Evolutionary conservation across 2,797 vertebrate genomes (phyloP), one percentile per base, ranked within the genome.

Genomic region (Epinephelus awoara): DNA sequence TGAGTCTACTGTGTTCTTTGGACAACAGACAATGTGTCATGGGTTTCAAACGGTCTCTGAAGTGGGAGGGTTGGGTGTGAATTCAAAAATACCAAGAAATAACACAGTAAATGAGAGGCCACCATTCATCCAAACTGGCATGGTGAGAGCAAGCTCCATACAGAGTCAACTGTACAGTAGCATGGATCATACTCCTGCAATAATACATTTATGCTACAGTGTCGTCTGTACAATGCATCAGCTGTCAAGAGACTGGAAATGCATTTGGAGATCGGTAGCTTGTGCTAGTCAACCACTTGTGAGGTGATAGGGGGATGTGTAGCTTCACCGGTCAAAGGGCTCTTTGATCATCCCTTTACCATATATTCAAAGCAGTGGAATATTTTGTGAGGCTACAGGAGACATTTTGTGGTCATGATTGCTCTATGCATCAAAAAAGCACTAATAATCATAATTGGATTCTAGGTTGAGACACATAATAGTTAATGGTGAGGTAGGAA

Each of bases 401-500:
- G 72, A 87, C 79, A 80, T 86, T 89, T 70, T 85, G 88, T 72
- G 83, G 84, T 88, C 70, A 79, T 27, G 67, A 86, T 83, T 80
- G 57, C 74, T 57, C 75, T 44, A 9, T 38, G 51, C 78, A 71
- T 85, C 12, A 75, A 83, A 90, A 86, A 86, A 50, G 56, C 50
- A 44, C 46, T 82, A 88, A 89, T 85, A 87, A 88, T 90, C 67
- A 83, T 85, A 90, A 91, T 82, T 89, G 62, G 76, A 83, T 86
- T 78, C 66, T 73, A 34, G 71, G 66, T 82, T 77, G 67, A 85
- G 83, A 87, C 64, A 19, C 67, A 79, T 86, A 82, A 91, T 89
- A 73, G 81, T 87, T 85, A 86, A 88, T 77, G 79, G 69, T 67
- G 80, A 85, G 84, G 78, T 70, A 84, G 87, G 87, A 92, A 89